Conservation (phyloP, 2,113 vertebrate species). For the Chunga burmeisteri region DNA sequence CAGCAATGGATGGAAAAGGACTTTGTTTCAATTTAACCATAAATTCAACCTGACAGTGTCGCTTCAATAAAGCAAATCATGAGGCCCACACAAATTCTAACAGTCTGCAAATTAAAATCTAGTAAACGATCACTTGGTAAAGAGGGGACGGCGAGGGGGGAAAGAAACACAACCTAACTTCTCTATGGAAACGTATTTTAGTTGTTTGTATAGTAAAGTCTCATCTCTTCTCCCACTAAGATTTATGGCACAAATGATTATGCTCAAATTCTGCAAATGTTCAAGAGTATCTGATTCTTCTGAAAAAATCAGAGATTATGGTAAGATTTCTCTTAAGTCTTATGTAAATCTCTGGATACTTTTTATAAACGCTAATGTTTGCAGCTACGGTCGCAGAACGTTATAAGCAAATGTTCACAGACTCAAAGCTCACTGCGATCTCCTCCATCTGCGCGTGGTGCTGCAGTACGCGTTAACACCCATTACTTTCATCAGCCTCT, state of each 20-base stretch:
- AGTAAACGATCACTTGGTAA: not conserved
- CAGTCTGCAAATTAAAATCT: not conserved
- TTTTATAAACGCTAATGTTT: not conserved
- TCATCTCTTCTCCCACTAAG: not conserved
- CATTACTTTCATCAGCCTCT: not conserved
- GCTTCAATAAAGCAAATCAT: rapidly evolving
- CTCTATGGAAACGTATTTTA: rapidly evolving
- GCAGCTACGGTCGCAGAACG: not conserved
- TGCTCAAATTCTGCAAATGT: not conserved
- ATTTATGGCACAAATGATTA: not conserved
- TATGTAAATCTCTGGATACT: not conserved
- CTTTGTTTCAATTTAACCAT: not conserved
- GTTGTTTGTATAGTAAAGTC: not conserved
- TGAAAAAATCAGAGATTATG: not conserved
- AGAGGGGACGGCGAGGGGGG: not conserved
- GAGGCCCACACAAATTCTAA: too few species aligned
- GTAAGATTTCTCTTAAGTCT: not conserved
- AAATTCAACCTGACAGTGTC: not conserved
- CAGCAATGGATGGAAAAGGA: not conserved
- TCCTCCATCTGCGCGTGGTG: rapidly evolving
- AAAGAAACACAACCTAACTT: not conserved
- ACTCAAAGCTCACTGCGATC: not conserved
- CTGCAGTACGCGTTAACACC: not conserved
- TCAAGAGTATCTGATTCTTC: not conserved
- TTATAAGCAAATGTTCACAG: not conserved